Evolutionary conservation across 2,113 vertebrate species (phyloP), one percentile per base, ranked within the genome.

Genomic region (Apteryx mantelli): DNA sequence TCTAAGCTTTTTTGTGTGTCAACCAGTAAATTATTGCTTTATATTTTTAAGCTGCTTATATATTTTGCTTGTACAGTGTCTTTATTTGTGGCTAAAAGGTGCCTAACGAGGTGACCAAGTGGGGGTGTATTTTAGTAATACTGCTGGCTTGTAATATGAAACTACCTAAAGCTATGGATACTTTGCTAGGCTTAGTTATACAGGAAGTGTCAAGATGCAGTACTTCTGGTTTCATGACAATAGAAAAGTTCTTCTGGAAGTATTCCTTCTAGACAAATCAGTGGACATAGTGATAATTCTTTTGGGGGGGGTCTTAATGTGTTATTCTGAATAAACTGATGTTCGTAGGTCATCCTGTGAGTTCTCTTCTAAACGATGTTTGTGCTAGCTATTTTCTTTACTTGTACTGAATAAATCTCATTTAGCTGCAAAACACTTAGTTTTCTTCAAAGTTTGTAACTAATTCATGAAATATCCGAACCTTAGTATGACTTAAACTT

Each of bases 141-240:
- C 15, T 69, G 1, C 9, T 4, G 1, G 42, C 4, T 82, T 81
- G 16, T 4, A 0, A 14, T 16, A 1, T 15, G 8, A 22, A 40
- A n/a, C 20, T 78, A 3, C 2, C 13, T 9, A 36, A 5, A 19
- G 22, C 9, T 16, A 3, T 30, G 69, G 7, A 9, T 78, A 17
- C 61, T 63, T 78, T 58, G 15, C 9, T 32, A 32, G 36, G 20
- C 12, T 34, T 6, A 1, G 2, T 77, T 17, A 1, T 2, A 2
- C 7, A 24, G 30, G 13, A 70, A 66, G 4, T 40, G 40, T 7
- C 13, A 69, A 21, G 11, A 26, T 28, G 2, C 1, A n/a, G 2
- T 15, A 1, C 5, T 77, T 52, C 1, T 8, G 11, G 26, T 44
- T 64, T 77, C 0, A 2, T 56, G 9, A 38, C 16, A 69, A 25